Base-by-base conservation (phyloP, 2,797 vertebrate genomes). In the Onychomys torridus region DNA sequence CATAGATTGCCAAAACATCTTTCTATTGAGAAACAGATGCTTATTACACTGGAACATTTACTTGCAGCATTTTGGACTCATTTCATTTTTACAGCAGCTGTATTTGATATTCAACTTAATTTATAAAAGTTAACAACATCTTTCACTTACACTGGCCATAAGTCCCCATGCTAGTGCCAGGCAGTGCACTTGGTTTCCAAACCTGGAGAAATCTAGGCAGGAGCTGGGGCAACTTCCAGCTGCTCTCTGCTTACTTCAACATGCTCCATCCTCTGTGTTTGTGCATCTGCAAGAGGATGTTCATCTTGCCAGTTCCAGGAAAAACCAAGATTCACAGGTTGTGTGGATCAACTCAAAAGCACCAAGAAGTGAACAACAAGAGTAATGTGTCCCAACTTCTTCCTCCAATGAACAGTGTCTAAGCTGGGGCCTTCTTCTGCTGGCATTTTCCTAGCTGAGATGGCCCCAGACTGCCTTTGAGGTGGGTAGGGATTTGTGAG, bases 21-120 rank as follows among this genome's bases (percentile, higher is more conserved):
- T 92, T 86, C 75, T 83, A 75, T 63, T 67, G 43, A 89, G 86
- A 93, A 65, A 89, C 46, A 77, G 40, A 25, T 52, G 43, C 43
- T 65, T 83, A 37, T 91, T 90, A 67, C 59, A 40, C 49, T 88
- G 63, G 37, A 78, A 77, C 79, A n/a, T 90, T 67, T 81, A 29
- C 37, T 61, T 83, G 46, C 34, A 43, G 34, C 77, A 37, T 52
- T 89, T 73, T 63, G 86, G 79, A 73, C 32, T 67, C 55, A 77
- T 69, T 40, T 61, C 17, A 43, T 78, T 94, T 75, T 89, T 69
- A 43, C 23, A 92, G 43, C 55, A 61, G 46, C 75, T 67, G 49
- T 25, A 61, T 73, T 63, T 86, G 76, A 55, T 34, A 61, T 67
- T 46, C 23, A 4, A 37, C 57, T 82, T 55, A 69, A 34, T 21